A percentile compares a stretch with the other conserved stretches of the same genome.
Evolutionary conservation across 2,113 vertebrate species (phyloP).

Genomic region (Turnix velox): DNA sequence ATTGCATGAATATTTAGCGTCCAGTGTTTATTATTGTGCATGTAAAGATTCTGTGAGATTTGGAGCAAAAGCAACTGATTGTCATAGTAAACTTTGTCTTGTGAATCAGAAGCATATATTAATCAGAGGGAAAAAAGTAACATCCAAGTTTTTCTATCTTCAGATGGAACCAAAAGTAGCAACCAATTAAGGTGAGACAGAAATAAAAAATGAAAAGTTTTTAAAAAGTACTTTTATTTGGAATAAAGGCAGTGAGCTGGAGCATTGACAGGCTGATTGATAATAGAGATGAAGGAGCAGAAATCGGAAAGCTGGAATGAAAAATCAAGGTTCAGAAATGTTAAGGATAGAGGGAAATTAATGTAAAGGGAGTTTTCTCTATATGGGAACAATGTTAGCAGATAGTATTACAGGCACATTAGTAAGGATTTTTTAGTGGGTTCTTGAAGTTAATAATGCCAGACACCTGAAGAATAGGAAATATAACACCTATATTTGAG

Average conservation of each 20-base stretch:
- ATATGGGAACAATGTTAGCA: neutral
- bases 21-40: neutral
- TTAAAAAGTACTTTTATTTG: slow-evolving; percentile 8
- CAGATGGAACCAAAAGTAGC: neutral
- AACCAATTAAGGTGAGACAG: neutral
- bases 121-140: neutral
- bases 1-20: neutral
- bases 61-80: neutral
- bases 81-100: neutral
- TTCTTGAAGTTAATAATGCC: neutral
- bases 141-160: neutral
- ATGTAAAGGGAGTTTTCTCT: neutral
- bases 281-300: neutral
- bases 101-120: neutral
- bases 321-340: neutral
- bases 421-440: neutral
- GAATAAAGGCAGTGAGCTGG: neutral
- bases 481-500: neutral
- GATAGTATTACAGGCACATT: neutral
- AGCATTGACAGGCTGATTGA: neutral
- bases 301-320: neutral
- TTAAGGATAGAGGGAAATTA: neutral
- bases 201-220: neutral
- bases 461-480: neutral
- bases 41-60: neutral